Base-by-base conservation (phyloP, 2,113 vertebrate species). In the Peromyscus polionotus region DNA sequence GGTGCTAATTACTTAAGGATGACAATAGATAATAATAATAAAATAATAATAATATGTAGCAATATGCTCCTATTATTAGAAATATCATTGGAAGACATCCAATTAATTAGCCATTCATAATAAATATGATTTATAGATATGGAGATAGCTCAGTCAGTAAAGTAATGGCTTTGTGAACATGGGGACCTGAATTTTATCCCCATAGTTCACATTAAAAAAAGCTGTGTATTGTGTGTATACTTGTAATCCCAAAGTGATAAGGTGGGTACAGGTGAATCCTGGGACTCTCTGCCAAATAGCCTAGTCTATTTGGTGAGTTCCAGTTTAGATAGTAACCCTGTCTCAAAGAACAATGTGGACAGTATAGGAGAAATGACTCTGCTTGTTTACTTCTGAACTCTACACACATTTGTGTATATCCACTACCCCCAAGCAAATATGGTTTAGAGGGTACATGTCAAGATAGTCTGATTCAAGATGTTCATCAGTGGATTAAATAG, bases 391-490 rank as follows among this genome's bases (percentile, higher is more conserved):
- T 28, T 86, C 28, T 86, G 42, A 28, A 28, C 39, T 65, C 26
- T 42, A 65, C 14, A 86, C 31, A 48, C 28, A 86, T 61, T 20
- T 48, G 14, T 65, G 26, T 86, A 42, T 33, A 31, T 51, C 20
- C 4, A 22, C 33, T 3, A 26, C 63, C n/a, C 54, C 54, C 11
- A 80, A 54, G 24, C 28, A 48, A 67, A 65, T 85, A 45, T 67
- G 14, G 11, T 86, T 67, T 67, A 45, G 28, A 51, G 72, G 89
- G 61, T 85, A 42, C 61, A 88, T 77, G 33, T 45, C 28, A 77
- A n/a, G 59, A 51, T 77, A 20, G 73, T 72, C 31, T 57, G 93
- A 81, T 92, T 93, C 11, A 61, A 79, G 90, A 90, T 70, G 54
- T 89, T 63, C 88, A 0, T 89, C 39, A 73, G 7, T 54, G 54